phyloP scores from a whole-genome alignment of 2,888 invertebrate genomes.

The Peribatodes rhomboidaria region DNA sequence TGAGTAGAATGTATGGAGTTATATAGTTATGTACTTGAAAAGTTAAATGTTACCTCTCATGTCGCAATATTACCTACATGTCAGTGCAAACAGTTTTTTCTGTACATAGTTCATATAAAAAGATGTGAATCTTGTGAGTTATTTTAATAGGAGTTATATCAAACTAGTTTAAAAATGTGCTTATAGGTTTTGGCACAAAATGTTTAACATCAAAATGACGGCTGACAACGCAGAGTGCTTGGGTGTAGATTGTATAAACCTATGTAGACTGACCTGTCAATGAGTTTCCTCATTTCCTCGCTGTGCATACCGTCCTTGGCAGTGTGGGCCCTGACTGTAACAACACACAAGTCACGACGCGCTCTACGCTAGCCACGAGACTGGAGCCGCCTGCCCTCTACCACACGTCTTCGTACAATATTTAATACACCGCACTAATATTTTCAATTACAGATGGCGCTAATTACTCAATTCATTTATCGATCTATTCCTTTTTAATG shows the following conservation, averaged over 20 bases:
- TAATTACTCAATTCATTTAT: too few relatives aligned
- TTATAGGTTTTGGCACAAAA: constrained; percentile 7
- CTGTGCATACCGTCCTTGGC: constrained; percentile 97
- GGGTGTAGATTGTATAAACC: constrained; percentile 58
- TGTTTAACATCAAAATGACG: constrained; percentile 16
- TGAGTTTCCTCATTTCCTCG: constrained; percentile 98
- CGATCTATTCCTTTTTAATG: too few relatives aligned
- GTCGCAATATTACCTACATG: constrained; percentile 6
- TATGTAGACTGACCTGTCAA: constrained; percentile 94
- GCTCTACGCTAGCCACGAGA: constrained; percentile 80
- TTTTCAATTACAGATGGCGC: constrained; percentile 18
- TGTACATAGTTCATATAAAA: neutral
- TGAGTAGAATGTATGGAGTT: constrained; percentile 5
- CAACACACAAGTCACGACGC: constrained; percentile 85
- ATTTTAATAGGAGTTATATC: neutral
- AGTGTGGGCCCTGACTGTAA: constrained; percentile 89
- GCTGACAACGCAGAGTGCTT: constrained; percentile 25
- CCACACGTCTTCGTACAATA: constrained; percentile 63
- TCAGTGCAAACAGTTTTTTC: constrained; percentile 9
- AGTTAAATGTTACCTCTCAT: constrained; percentile 10
- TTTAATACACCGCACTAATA: constrained; percentile 45
- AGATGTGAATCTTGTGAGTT: constrained; percentile 7
- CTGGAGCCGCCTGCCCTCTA: constrained; percentile 71
- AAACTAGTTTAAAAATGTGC: neutral
- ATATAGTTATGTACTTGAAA: too few relatives aligned